These are phyloP conservation scores for Argya squamiceps DNA, from an alignment of 2,797 vertebrate genomes.

Conservation along the genomic window DNA sequence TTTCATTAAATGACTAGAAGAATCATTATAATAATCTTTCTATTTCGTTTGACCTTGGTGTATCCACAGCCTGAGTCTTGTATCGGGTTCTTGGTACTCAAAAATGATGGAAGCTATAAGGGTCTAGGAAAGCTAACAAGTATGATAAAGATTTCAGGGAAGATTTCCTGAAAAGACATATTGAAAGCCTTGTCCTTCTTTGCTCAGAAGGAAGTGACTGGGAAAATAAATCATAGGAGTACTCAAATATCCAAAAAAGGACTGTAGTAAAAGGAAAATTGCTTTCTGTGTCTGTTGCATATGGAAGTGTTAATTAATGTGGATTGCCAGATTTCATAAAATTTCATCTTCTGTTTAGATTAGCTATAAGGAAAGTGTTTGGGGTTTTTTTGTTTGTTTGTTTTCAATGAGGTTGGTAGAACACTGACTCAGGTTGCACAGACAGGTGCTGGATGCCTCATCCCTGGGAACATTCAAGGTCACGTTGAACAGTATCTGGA, in stretches of 20 bases:
- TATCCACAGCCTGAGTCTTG: background rate
- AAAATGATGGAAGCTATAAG: background rate
- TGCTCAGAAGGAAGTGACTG: background rate
- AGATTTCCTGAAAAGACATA: background rate
- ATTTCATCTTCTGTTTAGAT: background rate
- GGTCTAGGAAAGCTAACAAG: background rate
- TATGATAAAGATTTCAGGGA: background rate
- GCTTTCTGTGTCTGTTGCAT: background rate
- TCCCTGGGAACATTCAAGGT: background rate
- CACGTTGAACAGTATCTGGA: background rate
- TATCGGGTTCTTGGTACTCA: background rate
- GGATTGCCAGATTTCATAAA: background rate
- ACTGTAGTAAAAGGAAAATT: background rate
- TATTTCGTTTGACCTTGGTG: background rate
- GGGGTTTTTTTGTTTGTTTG: background rate
- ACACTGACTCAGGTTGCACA: background rate
- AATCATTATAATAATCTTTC: background rate
- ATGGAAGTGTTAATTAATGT: background rate
- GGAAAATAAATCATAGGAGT: background rate
- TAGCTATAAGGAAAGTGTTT: background rate
- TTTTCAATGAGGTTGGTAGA: background rate
- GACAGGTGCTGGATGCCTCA: background rate
- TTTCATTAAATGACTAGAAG: background rate
- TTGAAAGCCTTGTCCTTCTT: background rate
- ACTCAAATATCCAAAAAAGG: background rate